phyloP scores from a whole-genome alignment of 30 jellyfish, hydroid and myxozoan species.

The Aurelia aurita region DNA sequence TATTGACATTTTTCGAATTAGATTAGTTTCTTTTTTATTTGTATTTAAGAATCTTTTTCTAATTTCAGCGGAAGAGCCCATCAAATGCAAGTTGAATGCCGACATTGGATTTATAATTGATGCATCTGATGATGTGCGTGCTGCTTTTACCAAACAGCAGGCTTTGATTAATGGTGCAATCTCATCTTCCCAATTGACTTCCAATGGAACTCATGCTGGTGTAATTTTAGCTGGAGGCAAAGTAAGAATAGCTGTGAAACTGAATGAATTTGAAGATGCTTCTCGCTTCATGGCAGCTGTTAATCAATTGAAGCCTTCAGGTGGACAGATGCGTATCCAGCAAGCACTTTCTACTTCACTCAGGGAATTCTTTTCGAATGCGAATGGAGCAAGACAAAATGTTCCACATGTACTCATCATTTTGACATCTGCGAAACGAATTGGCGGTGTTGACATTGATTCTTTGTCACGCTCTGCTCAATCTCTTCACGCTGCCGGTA shows the following conservation, averaged over 20 bases:
- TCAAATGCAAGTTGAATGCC: conserved; percentile 25
- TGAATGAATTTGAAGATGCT: conserved; percentile 11
- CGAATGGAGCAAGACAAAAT: conserved; percentile 59
- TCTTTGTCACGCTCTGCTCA: conserved; percentile 27
- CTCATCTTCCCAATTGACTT: conserved; percentile 13
- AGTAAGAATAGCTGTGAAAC: conserved; percentile 10
- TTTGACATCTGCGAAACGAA: conserved; percentile 42
- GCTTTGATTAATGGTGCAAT: conserved; percentile 35
- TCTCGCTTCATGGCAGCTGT: conserved; percentile 41
- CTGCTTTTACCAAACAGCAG: conserved; percentile 6
- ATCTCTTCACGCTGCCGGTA: conserved; percentile 51
- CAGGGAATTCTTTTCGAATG: conserved; percentile 20
- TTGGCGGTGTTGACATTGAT: conserved; percentile 22
- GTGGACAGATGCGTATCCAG: conserved; percentile 42
- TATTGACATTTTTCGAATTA: too few relatives aligned
- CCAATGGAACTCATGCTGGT: conserved; percentile 49
- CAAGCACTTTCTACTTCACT: conserved; percentile 38
- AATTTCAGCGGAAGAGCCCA: conserved; percentile 31
- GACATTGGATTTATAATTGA: conserved; percentile 42
- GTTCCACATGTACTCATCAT: conserved; percentile 63
- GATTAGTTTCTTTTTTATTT: too few relatives aligned
- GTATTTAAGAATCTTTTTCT: not conserved
- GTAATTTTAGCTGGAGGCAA: conserved; percentile 26
- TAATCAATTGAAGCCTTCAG: not conserved
- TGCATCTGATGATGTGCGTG: conserved; percentile 15